A percentile compares a stretch with the other conserved stretches of the same genome.
phyloP scores from a whole-genome alignment of 2,888 invertebrate species.

The Hyalella azteca region DNA sequence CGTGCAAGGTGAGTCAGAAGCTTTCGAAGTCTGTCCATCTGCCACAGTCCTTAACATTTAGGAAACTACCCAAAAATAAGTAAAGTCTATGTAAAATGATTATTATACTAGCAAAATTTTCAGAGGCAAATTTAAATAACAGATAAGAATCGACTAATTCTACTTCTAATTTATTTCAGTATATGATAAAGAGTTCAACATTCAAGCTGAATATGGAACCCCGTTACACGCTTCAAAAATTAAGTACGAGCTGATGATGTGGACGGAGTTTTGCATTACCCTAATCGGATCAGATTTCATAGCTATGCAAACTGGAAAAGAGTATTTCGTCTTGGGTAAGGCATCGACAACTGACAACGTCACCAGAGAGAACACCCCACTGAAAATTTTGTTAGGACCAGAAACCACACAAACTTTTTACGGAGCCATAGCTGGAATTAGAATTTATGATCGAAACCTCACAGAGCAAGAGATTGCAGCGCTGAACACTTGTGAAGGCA shows the following conservation, averaged over 20 bases:
- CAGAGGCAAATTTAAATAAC: too few species aligned
- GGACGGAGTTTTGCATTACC: constrained; percentile 17
- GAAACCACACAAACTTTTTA: neutral
- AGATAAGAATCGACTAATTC: too few species aligned
- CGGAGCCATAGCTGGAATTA: neutral
- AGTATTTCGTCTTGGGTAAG: neutral
- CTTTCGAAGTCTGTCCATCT: neutral
- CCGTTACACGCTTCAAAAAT: neutral
- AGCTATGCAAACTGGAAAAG: neutral
- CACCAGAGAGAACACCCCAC: too few species aligned
- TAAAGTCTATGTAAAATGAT: too few species aligned
- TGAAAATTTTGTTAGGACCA: neutral
- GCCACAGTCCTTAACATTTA: too few species aligned
- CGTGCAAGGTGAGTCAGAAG: neutral
- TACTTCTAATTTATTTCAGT: too few species aligned
- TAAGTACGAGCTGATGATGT: neutral
- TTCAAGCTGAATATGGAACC: neutral
- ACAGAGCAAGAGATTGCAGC: neutral
- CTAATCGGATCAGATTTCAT: neutral
- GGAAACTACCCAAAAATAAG: too few species aligned
- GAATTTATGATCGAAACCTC: neutral
- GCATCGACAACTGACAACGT: neutral
- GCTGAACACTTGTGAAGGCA: neutral
- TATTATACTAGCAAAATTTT: too few species aligned
- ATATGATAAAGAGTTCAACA: neutral